These are phyloP conservation scores for Imbricaverruca yamaguchii DNA, from an alignment of 2,888 invertebrate genomes.

Conservation along the genomic window DNA sequence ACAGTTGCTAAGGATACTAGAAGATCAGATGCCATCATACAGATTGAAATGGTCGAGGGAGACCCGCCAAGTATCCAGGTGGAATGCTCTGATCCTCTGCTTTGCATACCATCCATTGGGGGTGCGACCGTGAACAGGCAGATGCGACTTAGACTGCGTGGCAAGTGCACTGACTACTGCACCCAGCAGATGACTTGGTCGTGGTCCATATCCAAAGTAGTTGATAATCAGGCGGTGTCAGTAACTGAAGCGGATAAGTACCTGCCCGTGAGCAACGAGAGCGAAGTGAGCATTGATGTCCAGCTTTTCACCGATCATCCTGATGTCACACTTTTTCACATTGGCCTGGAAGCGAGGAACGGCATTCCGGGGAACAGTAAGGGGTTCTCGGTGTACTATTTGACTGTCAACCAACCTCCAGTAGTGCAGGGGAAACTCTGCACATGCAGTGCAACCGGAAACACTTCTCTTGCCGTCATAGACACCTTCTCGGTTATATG, in stretches of 20 bases:
- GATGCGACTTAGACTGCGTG: background rate
- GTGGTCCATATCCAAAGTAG: background rate
- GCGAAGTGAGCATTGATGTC: background rate
- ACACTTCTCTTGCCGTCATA: background rate
- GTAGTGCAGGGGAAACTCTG: background rate
- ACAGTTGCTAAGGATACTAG: background rate
- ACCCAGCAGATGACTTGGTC: background rate
- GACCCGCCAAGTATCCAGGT: background rate
- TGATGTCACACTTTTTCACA: background rate
- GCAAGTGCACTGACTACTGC: background rate
- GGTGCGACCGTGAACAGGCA: background rate
- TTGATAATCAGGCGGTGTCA: background rate
- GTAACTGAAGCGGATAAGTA: background rate
- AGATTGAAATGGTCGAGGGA: background rate
- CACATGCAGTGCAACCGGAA: background rate
- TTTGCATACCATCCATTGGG: background rate
- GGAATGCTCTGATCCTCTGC: background rate
- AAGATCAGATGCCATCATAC: background rate
- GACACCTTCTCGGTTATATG: background rate
- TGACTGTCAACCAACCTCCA: background rate
- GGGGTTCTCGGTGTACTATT: background rate
- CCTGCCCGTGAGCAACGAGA: background rate
- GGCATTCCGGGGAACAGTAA: background rate
- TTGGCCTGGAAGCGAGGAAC: background rate
- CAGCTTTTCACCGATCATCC: background rate